Conservation (phyloP, 37 sponge, comb jelly and placozoan genomes). For the Tethya wilhelma region DNA sequence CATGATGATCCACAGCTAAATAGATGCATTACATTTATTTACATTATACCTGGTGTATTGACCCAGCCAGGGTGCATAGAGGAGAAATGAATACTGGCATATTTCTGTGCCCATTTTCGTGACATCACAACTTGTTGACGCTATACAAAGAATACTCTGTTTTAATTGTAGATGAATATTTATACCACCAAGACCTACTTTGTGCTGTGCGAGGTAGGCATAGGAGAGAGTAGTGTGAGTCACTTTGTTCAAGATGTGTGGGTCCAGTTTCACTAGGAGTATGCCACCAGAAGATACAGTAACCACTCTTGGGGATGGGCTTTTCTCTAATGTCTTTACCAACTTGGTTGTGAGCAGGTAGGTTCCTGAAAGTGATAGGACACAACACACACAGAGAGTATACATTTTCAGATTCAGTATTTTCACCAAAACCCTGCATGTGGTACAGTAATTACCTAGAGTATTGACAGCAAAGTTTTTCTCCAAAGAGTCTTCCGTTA, state of each 20-base stretch:
- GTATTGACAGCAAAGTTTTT: conserved; percentile 93
- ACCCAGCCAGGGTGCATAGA: conserved; percentile 95
- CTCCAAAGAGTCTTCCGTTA: conserved; percentile 87
- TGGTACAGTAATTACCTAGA: too few species aligned
- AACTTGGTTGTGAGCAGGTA: too few species aligned
- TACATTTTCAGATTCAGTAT: too few species aligned
- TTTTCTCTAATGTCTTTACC: too few species aligned
- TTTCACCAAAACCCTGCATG: too few species aligned
- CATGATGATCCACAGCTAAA: too few species aligned
- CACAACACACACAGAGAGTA: too few species aligned
- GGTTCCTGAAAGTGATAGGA: too few species aligned
- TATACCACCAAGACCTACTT: conserved; percentile 55
- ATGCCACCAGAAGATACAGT: conserved; percentile 93
- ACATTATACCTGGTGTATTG: conserved; percentile 66
- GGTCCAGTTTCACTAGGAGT: conserved; percentile 81
- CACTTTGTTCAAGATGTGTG: conserved; percentile 72
- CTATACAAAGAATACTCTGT: too few species aligned
- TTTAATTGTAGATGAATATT: too few species aligned
- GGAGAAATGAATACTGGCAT: conserved; percentile 79
- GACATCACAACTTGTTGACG: conserved; percentile 94
- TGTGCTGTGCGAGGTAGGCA: conserved; percentile 91
- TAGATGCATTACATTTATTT: too few species aligned
- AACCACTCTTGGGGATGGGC: too few species aligned
- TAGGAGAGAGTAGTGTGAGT: conserved; percentile 52
- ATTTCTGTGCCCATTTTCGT: conserved; percentile 65